phyloP scores from a whole-genome alignment of 2,113 vertebrate species.

The Phrynocephalus versicolor region DNA sequence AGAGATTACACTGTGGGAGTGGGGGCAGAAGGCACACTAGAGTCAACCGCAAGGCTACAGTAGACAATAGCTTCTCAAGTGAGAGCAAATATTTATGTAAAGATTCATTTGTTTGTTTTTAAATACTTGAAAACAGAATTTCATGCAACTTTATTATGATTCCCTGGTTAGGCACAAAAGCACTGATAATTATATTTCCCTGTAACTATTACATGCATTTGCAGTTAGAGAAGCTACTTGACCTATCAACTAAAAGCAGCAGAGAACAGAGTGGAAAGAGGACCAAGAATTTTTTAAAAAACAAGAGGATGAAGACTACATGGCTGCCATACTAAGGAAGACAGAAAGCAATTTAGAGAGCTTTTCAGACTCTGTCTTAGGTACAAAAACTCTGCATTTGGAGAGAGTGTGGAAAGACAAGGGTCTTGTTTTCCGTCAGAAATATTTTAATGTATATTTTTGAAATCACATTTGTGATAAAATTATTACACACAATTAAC shows the following conservation, averaged over 20 bases:
- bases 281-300: neutral
- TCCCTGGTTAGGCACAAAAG: neutral
- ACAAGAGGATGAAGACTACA: conserved; percentile 12
- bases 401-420: neutral
- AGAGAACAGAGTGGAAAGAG: conserved; percentile 20
- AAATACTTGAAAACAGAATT: neutral
- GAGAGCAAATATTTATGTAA: neutral
- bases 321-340: neutral
- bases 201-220: neutral
- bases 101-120: neutral
- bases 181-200: neutral
- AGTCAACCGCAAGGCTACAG: neutral
- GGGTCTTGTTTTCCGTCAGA: neutral
- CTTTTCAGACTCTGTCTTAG: conserved; percentile 35
- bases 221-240: neutral
- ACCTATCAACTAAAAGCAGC: neutral
- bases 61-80: neutral
- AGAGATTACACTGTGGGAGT: neutral
- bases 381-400: neutral
- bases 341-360: conserved; percentile 22
- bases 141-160: neutral
- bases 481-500: neutral
- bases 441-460: neutral
- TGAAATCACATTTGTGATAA: conserved; percentile 18
- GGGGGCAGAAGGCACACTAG: too few species aligned